phyloP scores from a whole-genome alignment of 2,797 vertebrate species.

The Eleutherodactylus coqui region DNA sequence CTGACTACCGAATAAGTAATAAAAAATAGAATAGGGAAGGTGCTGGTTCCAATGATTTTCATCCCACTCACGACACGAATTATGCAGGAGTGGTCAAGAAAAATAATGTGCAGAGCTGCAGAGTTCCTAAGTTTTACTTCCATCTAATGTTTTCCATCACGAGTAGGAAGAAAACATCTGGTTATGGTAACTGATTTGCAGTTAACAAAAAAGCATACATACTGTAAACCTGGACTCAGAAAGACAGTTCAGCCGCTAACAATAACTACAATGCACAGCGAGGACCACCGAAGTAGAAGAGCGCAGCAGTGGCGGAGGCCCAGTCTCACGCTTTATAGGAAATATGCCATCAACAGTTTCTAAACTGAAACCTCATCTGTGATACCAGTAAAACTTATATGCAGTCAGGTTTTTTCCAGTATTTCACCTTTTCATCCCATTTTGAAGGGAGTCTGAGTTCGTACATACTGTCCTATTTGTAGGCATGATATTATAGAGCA shows the following conservation, averaged over 20 bases:
- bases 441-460: no score
- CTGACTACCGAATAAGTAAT: not conserved
- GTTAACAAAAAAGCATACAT: not conserved
- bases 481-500: no score
- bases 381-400: no score
- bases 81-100: not conserved
- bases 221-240: not conserved
- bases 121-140: not conserved
- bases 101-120: not conserved
- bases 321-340: not conserved
- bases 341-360: not conserved
- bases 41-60: not conserved
- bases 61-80: not conserved
- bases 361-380: not conserved
- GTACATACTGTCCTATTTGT: no score
- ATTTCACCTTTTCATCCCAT: no score
- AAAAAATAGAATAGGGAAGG: not conserved
- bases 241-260: not conserved
- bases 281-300: conserved; percentile 4
- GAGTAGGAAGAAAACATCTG: not conserved
- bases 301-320: not conserved
- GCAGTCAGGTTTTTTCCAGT: no score
- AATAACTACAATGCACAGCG: not conserved
- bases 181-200: not conserved
- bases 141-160: not conserved